Conservation (phyloP, 2,888 invertebrate genomes). For the Lithosia quadra region DNA sequence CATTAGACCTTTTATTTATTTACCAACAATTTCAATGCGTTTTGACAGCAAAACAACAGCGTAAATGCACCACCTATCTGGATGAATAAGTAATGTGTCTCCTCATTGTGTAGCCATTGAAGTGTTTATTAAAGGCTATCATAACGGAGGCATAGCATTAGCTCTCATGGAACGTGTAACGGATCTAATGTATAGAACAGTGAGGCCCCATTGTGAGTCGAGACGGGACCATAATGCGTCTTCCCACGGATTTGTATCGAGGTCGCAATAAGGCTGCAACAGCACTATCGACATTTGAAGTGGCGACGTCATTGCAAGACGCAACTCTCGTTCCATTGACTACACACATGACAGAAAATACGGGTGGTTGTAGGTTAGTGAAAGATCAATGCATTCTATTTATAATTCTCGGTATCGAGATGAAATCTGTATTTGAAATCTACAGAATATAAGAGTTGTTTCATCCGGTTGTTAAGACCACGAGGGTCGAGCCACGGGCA, state of each 20-base stretch:
- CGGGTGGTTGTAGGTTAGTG: slow-evolving; percentile 11
- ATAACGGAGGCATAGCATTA: slow-evolving; percentile 54
- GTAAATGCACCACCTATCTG: too few relatives aligned
- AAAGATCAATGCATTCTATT: slow-evolving; percentile 5
- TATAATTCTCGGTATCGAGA: neutral
- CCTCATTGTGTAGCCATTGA: slow-evolving; percentile 25
- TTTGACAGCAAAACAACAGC: too few relatives aligned
- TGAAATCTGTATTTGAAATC: neutral
- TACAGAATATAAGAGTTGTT: too few relatives aligned
- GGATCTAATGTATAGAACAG: slow-evolving; percentile 44
- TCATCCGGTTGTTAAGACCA: too few relatives aligned
- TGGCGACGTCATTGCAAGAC: slow-evolving; percentile 25
- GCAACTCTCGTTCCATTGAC: slow-evolving; percentile 11
- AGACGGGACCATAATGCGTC: slow-evolving; percentile 58
- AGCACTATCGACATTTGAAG: slow-evolving; percentile 45
- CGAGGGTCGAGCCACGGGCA: too few relatives aligned
- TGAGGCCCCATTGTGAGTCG: slow-evolving; percentile 51
- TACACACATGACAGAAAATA: slow-evolving; percentile 24
- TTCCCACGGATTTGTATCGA: slow-evolving; percentile 76
- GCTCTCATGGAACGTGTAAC: slow-evolving; percentile 51
- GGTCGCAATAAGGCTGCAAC: slow-evolving; percentile 56
- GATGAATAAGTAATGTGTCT: too few relatives aligned
- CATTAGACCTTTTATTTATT: too few relatives aligned
- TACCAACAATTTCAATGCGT: too few relatives aligned
- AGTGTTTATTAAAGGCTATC: slow-evolving; percentile 44